Conservation (phyloP, 2,797 vertebrate species). For the Mallotus villosus region DNA sequence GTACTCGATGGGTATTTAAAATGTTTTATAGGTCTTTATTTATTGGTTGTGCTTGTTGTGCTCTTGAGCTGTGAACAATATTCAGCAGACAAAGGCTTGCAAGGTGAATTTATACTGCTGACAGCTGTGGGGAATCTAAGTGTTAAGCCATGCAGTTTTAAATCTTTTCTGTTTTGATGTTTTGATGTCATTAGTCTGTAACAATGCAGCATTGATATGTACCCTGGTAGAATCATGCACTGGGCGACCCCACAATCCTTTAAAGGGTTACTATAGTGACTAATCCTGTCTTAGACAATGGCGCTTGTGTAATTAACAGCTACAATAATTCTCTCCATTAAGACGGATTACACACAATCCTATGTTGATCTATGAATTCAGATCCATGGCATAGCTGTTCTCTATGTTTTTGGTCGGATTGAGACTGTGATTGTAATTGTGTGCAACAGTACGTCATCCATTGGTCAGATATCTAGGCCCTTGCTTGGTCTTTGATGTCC, state of each 20-base stretch:
- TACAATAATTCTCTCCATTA: conserved; percentile 39
- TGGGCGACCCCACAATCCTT: conserved; percentile 38
- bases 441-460: not conserved
- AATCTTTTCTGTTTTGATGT: conserved; percentile 39
- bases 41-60: conserved; percentile 8
- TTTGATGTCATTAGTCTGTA: conserved; percentile 46
- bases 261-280: conserved; percentile 54
- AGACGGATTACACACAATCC: conserved; percentile 33
- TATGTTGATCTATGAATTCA: conserved; percentile 26
- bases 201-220: conserved; percentile 61
- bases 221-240: conserved; percentile 36
- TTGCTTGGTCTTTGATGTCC: not conserved
- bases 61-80: not conserved
- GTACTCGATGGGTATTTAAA: not conserved
- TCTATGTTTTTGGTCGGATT: conserved; percentile 3
- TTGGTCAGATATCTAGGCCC: too few relatives aligned
- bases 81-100: conserved; percentile 11
- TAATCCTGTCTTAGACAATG: conserved; percentile 56
- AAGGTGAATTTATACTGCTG: conserved; percentile 16
- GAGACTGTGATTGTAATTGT: not conserved
- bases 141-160: not conserved
- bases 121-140: not conserved
- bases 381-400: not conserved
- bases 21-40: conserved; percentile 7
- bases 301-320: conserved; percentile 47